Evolutionary conservation across 1,140 invertebrate species (phyloP), one percentile per base, ranked within the genome.

Genomic region (Macrobrachium rosenbergii): DNA sequence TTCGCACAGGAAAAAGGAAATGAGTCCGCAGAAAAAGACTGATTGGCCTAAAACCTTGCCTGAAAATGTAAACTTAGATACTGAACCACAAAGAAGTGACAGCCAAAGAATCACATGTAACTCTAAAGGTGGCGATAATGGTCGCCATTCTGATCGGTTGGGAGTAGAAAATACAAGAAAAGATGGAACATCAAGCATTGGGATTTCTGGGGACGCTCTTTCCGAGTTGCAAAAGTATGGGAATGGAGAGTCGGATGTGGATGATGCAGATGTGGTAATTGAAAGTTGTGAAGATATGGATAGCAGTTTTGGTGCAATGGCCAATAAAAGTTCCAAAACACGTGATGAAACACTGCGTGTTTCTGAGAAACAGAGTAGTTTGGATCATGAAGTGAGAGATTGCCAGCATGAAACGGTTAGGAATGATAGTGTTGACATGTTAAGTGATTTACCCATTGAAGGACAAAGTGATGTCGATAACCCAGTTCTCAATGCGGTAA

Each of bases 211-310:
- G 12, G 2, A 52, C 6, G 52, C 12, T 8, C 52, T 52, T 8
- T 12, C 52, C 6, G 37, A 45, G 37, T 37, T 85, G 93, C 37
- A 93, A 89, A 19, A 89, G 83, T 7, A 85, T 91, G 14, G 89
- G 87, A 23, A 89, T 93, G 23, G 28, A 93, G 11, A 76, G 90
- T 8, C 84, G 82, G 43, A 92, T 91, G 62, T 90, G 90, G 7
- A 86, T 92, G 5, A 89, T 78, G 43, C 93, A 93, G 91, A 67
- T 90, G 6, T 12, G 73, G 10, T 59, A 80, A 43, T 91, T 91
- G 60, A 83, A 23, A 75, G 87, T 17, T 82, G 76, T 58, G 83
- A 88, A 12, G 79, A 82, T 37, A 45, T 58, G 14, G 64, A 82
- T 28, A 43, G 45, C 21, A 86, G 79, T 58, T 21, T 69, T 21